Percentiles rank a stretch among this genome's conserved stretches.
These are phyloP conservation scores for Myxocyprinus asiaticus DNA, from an alignment of 2,113 vertebrate species.

Conservation along the genomic window DNA sequence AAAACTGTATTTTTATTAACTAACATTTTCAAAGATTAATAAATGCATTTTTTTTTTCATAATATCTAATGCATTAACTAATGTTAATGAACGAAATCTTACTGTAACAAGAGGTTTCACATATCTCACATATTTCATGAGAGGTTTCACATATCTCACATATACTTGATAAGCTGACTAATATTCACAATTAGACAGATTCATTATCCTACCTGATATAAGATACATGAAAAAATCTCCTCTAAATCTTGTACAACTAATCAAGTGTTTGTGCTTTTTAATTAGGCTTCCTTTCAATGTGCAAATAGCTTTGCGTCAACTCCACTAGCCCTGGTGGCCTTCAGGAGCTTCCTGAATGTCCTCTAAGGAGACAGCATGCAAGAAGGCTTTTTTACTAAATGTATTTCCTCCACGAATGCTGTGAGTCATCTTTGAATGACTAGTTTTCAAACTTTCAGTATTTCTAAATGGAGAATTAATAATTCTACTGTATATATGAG, in stretches of 20 bases:
- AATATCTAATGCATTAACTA: too few relatives aligned
- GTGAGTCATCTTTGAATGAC: constrained; percentile 39
- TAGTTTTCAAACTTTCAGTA: constrained; percentile 31
- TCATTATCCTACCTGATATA: constrained; percentile 5
- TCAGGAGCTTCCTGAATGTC: constrained; percentile 21
- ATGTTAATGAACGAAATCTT: too few relatives aligned
- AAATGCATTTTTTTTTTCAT: too few relatives aligned
- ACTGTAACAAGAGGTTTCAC: not conserved
- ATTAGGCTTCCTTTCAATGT: constrained; percentile 31
- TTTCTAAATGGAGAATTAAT: constrained; percentile 19
- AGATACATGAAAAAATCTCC: not conserved
- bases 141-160: not conserved
- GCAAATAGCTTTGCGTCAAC: constrained; percentile 11
- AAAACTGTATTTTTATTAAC: too few relatives aligned
- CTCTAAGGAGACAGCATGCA: not conserved
- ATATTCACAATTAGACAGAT: constrained; percentile 9
- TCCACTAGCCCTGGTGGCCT: constrained; percentile 10
- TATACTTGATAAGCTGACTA: not conserved
- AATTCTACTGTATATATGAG: not conserved
- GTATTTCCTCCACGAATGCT: constrained; percentile 7
- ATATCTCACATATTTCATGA: not conserved
- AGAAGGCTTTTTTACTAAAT: constrained; percentile 19
- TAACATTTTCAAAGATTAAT: too few relatives aligned
- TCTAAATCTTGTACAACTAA: constrained; percentile 22
- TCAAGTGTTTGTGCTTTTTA: constrained; percentile 19